Evolutionary conservation across 92 coral and sea anemone species (phyloP).

Genomic region (Galaxea fascicularis): DNA sequence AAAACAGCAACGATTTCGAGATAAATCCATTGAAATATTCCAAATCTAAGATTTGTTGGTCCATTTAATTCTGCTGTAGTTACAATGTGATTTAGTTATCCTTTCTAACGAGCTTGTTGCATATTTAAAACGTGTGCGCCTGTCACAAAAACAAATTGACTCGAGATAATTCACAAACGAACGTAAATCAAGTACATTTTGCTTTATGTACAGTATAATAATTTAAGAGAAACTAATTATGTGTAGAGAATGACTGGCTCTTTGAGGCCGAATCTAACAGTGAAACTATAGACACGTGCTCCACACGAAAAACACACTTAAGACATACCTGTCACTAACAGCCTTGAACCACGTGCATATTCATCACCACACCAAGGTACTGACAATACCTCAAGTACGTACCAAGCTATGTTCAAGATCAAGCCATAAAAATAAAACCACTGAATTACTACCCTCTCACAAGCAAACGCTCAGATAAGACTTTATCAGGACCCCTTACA

Average conservation of each 20-base stretch:
- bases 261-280: background rate
- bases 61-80: too few species aligned
- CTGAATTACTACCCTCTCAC: too few species aligned
- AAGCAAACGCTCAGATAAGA: too few species aligned
- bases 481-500: too few species aligned
- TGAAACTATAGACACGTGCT: conserved; percentile 2
- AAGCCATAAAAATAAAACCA: too few species aligned
- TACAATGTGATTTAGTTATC: background rate
- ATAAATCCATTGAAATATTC: too few species aligned
- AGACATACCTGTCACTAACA: conserved; percentile 1
- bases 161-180: background rate
- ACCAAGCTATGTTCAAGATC: background rate
- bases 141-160: background rate
- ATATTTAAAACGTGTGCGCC: background rate
- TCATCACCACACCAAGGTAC: background rate
- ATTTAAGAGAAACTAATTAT: background rate
- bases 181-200: background rate
- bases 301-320: background rate
- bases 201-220: background rate
- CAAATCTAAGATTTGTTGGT: too few species aligned
- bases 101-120: background rate
- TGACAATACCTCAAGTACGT: background rate
- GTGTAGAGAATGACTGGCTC: background rate
- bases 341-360: conserved; percentile 1
- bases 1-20: too few species aligned